phyloP scores from a whole-genome alignment of 2,888 invertebrate genomes.

The Acronicta alni region DNA sequence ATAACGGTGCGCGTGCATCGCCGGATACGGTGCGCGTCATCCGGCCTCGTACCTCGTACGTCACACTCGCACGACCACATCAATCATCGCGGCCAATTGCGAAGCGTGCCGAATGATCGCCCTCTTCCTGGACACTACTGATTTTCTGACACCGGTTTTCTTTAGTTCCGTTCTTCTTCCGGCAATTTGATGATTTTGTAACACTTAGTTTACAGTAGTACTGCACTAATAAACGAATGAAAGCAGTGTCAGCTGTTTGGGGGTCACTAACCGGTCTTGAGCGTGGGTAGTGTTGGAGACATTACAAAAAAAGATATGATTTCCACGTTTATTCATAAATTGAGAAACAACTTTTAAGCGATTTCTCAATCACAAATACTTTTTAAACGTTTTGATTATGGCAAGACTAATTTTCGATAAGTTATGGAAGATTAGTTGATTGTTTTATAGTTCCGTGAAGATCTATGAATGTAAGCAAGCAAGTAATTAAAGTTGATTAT shows the following conservation, averaged over 20 bases:
- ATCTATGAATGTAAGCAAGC: constrained; percentile 24
- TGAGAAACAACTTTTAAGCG: not conserved
- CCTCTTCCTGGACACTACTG: constrained; percentile 51
- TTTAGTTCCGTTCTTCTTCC: constrained; percentile 34
- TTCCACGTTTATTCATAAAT: constrained; percentile 10
- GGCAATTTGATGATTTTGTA: constrained; percentile 12
- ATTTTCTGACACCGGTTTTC: constrained; percentile 32
- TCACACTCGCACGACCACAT: constrained; percentile 54
- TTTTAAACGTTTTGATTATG: constrained; percentile 15
- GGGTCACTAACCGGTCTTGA: constrained; percentile 18
- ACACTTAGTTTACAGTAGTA: constrained; percentile 11
- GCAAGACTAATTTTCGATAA: constrained; percentile 7
- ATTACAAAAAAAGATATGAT: constrained; percentile 25
- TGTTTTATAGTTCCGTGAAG: constrained; percentile 17
- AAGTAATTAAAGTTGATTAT: constrained; percentile 23
- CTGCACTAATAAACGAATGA: constrained; percentile 47
- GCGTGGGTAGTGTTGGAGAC: constrained; percentile 15
- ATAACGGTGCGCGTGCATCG: constrained; percentile 59
- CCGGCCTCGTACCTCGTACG: constrained; percentile 48
- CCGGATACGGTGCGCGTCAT: constrained; percentile 58
- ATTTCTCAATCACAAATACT: not conserved
- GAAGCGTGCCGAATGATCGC: constrained; percentile 56
- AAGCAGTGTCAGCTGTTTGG: constrained; percentile 1
- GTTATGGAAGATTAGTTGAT: not conserved
- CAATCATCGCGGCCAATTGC: constrained; percentile 55